These are phyloP conservation scores for Thymelicus sylvestris DNA, from an alignment of 2,888 invertebrate species.

Conservation along the genomic window DNA sequence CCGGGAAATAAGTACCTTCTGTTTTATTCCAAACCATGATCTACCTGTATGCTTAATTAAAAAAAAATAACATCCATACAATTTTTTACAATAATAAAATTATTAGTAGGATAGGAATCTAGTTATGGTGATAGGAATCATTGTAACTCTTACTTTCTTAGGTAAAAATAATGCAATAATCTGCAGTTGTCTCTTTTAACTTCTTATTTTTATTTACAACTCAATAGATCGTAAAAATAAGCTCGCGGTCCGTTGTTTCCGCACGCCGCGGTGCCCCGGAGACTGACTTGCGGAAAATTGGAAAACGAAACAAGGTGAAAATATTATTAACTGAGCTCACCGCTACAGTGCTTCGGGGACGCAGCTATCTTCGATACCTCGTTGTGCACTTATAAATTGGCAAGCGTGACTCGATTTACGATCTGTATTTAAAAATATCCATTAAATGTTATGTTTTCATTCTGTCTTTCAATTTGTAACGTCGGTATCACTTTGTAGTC, in stretches of 20 bases:
- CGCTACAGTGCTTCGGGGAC: conserved; percentile 48
- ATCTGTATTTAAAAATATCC: neutral
- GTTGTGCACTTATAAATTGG: neutral
- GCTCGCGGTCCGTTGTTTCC: conserved; percentile 58
- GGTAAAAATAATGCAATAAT: no score
- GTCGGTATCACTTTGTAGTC: no score
- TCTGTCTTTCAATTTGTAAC: no score
- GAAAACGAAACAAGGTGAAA: conserved; percentile 85
- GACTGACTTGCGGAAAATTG: conserved; percentile 85
- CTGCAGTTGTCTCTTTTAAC: neutral
- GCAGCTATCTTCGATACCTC: conserved; percentile 20
- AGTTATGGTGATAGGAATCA: no score
- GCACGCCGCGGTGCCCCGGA: conserved; percentile 81
- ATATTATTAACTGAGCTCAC: conserved; percentile 81
- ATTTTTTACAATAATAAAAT: no score
- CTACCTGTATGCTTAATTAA: no score
- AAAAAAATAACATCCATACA: no score
- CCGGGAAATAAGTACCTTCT: no score
- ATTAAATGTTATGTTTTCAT: neutral
- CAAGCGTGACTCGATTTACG: neutral
- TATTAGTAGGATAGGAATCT: no score
- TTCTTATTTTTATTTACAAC: neutral
- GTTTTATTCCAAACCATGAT: no score
- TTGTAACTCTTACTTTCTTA: no score
- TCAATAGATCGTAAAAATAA: conserved; percentile 11